Percentiles rank a stretch among this genome's conserved stretches.
phyloP scores from a whole-genome alignment of 2,113 vertebrate species.

The Mixornis gularis region DNA sequence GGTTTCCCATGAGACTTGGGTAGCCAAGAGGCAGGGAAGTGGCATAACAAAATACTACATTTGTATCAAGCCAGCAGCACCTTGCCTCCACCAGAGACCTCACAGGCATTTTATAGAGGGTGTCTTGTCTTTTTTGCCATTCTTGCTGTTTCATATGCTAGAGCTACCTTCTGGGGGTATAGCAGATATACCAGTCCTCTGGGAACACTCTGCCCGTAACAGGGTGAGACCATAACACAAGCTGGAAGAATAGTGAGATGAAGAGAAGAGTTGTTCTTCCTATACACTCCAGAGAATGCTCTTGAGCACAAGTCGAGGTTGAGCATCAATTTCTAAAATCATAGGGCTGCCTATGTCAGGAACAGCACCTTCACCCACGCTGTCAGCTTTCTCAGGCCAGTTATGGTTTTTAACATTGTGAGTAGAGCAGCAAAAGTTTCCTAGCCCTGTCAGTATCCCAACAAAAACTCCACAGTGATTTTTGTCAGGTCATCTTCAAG shows the following conservation, averaged over 20 bases:
- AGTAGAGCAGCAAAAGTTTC: not conserved
- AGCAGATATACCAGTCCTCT: not conserved
- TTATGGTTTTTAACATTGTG: not conserved
- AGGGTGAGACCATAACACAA: not conserved
- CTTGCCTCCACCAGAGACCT: not conserved
- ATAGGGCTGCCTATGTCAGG: accelerated
- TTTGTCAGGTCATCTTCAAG: not conserved
- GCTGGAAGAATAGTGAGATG: not conserved
- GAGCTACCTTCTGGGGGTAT: not conserved
- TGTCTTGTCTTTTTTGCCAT: not conserved
- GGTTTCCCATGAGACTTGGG: not conserved
- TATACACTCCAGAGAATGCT: not conserved
- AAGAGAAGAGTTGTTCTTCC: not conserved
- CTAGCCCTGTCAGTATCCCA: not conserved
- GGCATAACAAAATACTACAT: not conserved
- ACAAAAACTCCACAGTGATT: not conserved
- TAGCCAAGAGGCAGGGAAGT: not conserved
- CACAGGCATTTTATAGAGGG: not conserved
- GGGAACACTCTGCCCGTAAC: not conserved
- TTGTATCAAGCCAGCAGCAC: not conserved
- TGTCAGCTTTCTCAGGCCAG: not conserved
- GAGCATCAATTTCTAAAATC: not conserved
- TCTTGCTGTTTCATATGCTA: not conserved
- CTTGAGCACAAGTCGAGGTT: not conserved
- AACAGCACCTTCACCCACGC: accelerated